Percentiles rank a stretch among this genome's conserved stretches.
Evolutionary conservation across 2,113 vertebrate species (phyloP).

Genomic region (Isurus oxyrinchus): DNA sequence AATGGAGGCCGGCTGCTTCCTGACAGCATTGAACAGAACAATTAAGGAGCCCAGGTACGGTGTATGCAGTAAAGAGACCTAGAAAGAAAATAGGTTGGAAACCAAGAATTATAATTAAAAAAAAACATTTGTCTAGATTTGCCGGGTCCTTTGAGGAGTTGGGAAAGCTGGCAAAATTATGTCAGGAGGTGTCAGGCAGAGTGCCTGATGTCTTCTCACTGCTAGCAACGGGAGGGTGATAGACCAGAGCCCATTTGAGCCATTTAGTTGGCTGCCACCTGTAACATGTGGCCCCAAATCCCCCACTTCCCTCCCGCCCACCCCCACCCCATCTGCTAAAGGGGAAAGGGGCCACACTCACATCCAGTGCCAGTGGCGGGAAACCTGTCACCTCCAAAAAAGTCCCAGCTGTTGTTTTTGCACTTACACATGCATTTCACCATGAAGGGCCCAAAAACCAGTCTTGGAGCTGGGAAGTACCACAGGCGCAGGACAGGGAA

Average conservation of each 20-base stretch:
- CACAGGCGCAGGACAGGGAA: not conserved
- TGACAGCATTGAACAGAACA: not conserved
- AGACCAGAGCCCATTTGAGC: too few species aligned
- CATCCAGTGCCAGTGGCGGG: too few species aligned
- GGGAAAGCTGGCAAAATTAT: not conserved
- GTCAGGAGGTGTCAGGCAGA: too few species aligned
- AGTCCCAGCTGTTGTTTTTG: too few species aligned
- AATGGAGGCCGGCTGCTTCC: not conserved
- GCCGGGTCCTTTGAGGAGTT: not conserved
- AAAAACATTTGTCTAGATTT: not conserved
- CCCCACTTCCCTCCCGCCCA: too few species aligned
- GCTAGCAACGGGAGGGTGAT: not conserved
- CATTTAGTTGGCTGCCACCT: too few species aligned
- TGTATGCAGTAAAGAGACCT: not conserved
- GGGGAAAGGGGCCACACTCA: too few species aligned
- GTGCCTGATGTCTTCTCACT: too few species aligned
- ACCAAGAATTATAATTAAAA: not conserved
- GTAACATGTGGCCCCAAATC: too few species aligned
- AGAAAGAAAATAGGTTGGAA: not conserved
- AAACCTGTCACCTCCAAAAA: too few species aligned
- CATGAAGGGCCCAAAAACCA: not conserved
- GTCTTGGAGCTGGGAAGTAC: not conserved
- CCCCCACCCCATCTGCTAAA: too few species aligned
- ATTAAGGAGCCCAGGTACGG: not conserved
- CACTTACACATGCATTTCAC: not conserved